These are phyloP conservation scores for Halesus radiatus DNA, from an alignment of 1,140 invertebrate genomes.

Conservation along the genomic window DNA sequence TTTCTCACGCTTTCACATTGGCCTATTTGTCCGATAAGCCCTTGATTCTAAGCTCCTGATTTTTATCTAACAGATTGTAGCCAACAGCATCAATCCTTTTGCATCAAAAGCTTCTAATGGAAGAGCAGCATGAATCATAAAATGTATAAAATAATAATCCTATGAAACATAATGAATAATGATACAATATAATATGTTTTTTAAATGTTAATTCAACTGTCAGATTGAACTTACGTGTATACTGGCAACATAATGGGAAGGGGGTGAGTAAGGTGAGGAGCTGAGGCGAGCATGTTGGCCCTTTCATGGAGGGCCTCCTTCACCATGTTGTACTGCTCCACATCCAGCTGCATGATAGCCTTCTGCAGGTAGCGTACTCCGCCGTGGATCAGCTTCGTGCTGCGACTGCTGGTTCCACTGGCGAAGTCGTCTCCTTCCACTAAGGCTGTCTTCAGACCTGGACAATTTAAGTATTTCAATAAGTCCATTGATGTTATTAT, in stretches of 20 bases:
- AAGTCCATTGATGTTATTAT: too few species aligned
- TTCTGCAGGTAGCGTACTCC: conserved; percentile 98
- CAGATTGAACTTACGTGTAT: conserved; percentile 83
- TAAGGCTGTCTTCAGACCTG: conserved; percentile 94
- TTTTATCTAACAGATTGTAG: too few species aligned
- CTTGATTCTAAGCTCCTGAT: too few species aligned
- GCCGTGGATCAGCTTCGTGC: conserved; percentile 99
- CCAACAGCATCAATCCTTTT: too few species aligned
- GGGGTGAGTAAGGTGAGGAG: conserved; percentile 96
- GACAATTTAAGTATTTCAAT: background rate
- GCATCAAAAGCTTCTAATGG: too few species aligned
- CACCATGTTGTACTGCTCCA: conserved; percentile 97
- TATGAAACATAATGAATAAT: too few species aligned
- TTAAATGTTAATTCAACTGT: too few species aligned
- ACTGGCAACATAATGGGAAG: conserved; percentile 98
- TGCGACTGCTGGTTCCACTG: conserved; percentile 95
- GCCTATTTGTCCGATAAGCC: too few species aligned
- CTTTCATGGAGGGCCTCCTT: conserved; percentile 97
- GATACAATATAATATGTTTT: too few species aligned
- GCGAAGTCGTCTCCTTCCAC: conserved; percentile 98
- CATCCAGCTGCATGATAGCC: conserved; percentile 94
- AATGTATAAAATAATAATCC: too few species aligned
- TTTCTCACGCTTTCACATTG: too few species aligned
- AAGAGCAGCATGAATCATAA: too few species aligned
- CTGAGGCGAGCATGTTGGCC: conserved; percentile 93